phyloP scores from a whole-genome alignment of 2,888 invertebrate species.

The Agriotes lineatus region DNA sequence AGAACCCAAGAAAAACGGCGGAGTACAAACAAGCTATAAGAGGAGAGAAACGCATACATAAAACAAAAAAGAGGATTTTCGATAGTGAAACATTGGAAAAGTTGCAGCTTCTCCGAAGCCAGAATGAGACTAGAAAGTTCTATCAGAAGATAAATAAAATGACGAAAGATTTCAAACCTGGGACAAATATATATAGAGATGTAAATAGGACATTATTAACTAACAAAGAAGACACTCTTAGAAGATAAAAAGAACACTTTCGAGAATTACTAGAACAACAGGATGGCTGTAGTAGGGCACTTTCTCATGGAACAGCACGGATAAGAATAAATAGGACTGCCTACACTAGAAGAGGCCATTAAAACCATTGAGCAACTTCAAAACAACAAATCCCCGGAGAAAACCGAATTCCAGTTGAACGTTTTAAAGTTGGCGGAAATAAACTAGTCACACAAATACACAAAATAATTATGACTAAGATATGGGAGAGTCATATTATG shows the following conservation, averaged over 20 bases:
- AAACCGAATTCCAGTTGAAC: not conserved
- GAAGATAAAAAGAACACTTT: not conserved
- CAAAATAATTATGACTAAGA: not conserved
- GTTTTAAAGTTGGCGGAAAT: not conserved
- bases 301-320: not conserved
- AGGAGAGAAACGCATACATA: not conserved
- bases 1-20: not conserved
- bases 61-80: not conserved
- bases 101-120: not conserved
- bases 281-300: not conserved
- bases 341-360: not conserved
- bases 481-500: no score
- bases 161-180: not conserved
- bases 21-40: not conserved
- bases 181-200: not conserved
- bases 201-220: not conserved
- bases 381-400: conserved; percentile 3
- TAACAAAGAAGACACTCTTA: not conserved
- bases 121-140: not conserved
- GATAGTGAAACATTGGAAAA: not conserved
- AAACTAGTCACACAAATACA: not conserved
- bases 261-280: not conserved
- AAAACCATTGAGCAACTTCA: not conserved
- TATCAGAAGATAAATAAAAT: not conserved
- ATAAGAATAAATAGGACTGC: no score